Evolutionary conservation across 2,113 vertebrate genomes (phyloP).

Genomic region (Axis porcinus): DNA sequence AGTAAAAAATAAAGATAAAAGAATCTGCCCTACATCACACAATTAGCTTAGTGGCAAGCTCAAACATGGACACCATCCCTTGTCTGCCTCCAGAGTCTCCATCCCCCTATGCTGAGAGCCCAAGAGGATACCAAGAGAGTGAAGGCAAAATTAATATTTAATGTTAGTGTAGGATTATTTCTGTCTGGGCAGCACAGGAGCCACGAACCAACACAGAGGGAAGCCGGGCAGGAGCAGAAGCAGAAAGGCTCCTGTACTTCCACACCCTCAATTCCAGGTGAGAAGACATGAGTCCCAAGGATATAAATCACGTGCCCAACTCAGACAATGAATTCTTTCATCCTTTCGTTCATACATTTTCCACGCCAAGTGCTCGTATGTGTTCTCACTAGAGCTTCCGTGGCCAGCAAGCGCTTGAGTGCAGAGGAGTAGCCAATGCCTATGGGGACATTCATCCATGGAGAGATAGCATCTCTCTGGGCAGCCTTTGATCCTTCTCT

Average conservation of each 20-base stretch:
- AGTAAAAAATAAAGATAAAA: not conserved
- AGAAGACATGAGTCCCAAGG: not conserved
- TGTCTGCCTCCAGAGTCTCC: not conserved
- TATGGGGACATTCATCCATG: not conserved
- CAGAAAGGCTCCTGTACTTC: not conserved
- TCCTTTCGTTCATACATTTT: not conserved
- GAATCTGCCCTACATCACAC: not conserved
- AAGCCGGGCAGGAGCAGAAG: too few relatives aligned
- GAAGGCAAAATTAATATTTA: not conserved
- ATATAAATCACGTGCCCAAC: not conserved
- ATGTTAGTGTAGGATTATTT: not conserved
- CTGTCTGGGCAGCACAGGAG: rapidly evolving
- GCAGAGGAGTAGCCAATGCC: not conserved
- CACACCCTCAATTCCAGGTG: not conserved
- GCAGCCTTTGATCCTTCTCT: slow-evolving; percentile 21
- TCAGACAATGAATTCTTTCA: not conserved
- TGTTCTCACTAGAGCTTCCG: not conserved
- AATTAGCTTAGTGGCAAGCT: not conserved
- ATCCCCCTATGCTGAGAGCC: not conserved
- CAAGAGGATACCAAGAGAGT: not conserved
- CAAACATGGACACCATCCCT: not conserved
- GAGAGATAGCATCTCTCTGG: not conserved
- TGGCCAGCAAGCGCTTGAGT: rapidly evolving
- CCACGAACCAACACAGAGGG: not conserved
- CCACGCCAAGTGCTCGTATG: not conserved